These are phyloP conservation scores for Telmatherina bonti DNA, from an alignment of 2,797 vertebrate genomes.

Conservation along the genomic window DNA sequence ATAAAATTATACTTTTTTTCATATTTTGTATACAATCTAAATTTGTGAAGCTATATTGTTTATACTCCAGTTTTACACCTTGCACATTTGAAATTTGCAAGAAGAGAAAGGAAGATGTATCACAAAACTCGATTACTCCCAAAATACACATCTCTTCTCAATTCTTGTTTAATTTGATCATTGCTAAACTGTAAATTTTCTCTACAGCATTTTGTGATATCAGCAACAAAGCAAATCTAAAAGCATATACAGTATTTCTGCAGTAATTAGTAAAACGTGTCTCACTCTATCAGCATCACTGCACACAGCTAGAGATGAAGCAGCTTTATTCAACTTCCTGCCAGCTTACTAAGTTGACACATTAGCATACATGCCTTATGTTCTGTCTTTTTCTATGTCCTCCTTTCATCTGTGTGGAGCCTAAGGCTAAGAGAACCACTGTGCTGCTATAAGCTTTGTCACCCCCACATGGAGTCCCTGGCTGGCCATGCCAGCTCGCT, in stretches of 20 bases:
- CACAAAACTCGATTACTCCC: slow-evolving; percentile 12
- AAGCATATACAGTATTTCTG: slow-evolving; percentile 24
- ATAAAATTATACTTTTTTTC: too few species aligned
- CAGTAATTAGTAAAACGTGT: slow-evolving; percentile 47
- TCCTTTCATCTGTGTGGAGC: slow-evolving; percentile 72
- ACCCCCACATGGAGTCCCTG: slow-evolving; percentile 60
- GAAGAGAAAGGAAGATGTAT: slow-evolving; percentile 10
- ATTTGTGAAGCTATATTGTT: slow-evolving; percentile 17
- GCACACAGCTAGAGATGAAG: slow-evolving; percentile 46
- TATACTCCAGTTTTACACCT: slow-evolving; percentile 16
- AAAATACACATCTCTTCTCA: slow-evolving; percentile 15
- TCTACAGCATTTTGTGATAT: background rate
- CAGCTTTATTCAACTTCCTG: slow-evolving; percentile 62
- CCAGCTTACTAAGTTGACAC: slow-evolving; percentile 67
- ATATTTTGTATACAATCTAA: too few species aligned
- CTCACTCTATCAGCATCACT: slow-evolving; percentile 36
- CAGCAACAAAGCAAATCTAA: slow-evolving; percentile 20
- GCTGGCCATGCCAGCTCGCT: slow-evolving; percentile 60
- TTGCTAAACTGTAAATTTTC: slow-evolving; percentile 19
- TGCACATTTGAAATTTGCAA: slow-evolving; percentile 11
- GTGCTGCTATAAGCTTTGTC: slow-evolving; percentile 65
- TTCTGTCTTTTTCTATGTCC: slow-evolving; percentile 54
- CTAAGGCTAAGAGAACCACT: slow-evolving; percentile 63
- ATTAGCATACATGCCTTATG: slow-evolving; percentile 74
- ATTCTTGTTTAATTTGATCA: slow-evolving; percentile 22